Percentiles rank a stretch among this genome's conserved stretches.
Evolutionary conservation across 2,797 vertebrate species (phyloP).

Genomic region (Rhincodon typus): DNA sequence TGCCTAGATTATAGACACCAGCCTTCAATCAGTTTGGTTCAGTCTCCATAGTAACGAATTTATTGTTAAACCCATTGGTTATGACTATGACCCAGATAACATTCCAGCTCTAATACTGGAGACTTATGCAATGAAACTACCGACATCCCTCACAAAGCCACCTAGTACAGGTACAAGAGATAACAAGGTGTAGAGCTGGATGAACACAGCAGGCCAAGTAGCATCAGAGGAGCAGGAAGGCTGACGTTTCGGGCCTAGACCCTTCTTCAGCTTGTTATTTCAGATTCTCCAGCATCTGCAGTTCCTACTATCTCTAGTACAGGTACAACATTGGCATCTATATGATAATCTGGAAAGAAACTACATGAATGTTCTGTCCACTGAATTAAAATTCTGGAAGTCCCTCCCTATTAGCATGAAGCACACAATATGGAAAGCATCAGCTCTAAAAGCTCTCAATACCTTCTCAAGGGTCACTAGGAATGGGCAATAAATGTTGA

Average conservation of each 20-base stretch:
- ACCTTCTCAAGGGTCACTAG: neutral
- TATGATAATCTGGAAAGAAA: neutral
- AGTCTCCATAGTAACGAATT: no score
- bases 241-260: no score
- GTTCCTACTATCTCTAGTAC: no score
- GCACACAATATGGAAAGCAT: neutral
- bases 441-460: neutral
- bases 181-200: no score
- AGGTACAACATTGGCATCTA: neutral
- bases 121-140: neutral
- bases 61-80: neutral
- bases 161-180: neutral
- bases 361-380: neutral
- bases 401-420: neutral
- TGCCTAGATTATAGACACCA: no score
- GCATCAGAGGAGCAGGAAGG: no score
- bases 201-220: no score
- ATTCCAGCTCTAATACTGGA: neutral
- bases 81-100: neutral
- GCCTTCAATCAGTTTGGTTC: neutral
- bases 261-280: no score
- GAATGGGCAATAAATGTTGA: neutral
- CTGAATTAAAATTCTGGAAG: neutral
- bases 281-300: no score
- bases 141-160: neutral